Base-by-base conservation (phyloP, 2,797 vertebrate genomes). In the Lates japonicus region DNA sequence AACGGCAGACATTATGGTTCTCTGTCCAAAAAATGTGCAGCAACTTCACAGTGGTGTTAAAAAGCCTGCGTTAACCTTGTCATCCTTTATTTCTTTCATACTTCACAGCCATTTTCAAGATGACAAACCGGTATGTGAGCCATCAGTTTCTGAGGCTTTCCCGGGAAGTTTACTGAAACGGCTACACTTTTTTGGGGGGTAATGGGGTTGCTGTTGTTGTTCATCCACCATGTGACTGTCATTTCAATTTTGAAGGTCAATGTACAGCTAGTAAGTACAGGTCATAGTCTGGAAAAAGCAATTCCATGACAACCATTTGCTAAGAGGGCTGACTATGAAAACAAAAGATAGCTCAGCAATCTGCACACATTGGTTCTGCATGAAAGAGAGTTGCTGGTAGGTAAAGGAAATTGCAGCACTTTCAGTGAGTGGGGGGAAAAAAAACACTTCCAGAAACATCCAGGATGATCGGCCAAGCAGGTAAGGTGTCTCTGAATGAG, bases 221-320 rank as follows among this genome's bases (percentile, higher is more conserved):
- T 82, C 65, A 61, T 72, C 87, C 61, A 60, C 35, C 49, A 79
- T 85, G 74, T 83, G 84, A 81, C 84, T 84, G 75, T 89, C 85
- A 79, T 87, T 85, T 81, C 75, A 78, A 63, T 82, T 90, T 65
- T 87, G 75, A 89, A 88, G 86, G 87, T 87, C 69, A 84, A 49
- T 57, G 81, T 88, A 81, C 71, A 90, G 82, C 87, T 79, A 78
- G 85, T 90, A 58, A 25, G 83, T 70, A 72, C 86, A 90, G 87
- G 83, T 87, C 87, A 82, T 70, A 52, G 76, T 78, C 77, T 66
- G 67, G 63, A 82, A 84, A 42, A 90, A 82, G 69, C 48, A 91
- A 94, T 94, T 93, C 89, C 86, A 94, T 93, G 90, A 93, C 89
- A 95, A 93, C 88, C 68, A 64, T 83, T 90, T 87, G 67, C 87